Base-by-base conservation (phyloP, 2,113 vertebrate species). In the Echinops telfairi region DNA sequence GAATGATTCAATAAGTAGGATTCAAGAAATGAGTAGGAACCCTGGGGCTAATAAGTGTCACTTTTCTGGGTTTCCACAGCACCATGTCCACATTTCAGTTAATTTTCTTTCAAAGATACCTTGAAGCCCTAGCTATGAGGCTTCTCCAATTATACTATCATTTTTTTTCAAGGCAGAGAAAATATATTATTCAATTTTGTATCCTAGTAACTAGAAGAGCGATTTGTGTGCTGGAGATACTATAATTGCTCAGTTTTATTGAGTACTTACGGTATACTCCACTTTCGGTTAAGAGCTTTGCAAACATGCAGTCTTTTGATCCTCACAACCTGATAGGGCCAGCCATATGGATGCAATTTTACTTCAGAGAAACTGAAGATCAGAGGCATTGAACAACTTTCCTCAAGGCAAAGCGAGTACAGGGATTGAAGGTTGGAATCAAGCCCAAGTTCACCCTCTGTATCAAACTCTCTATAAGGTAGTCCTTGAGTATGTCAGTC, bases 321-420 rank as follows among this genome's bases (percentile, higher is more conserved):
- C 3, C 25, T 71, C 58, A 79, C 36, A 81, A 33, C 4, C 10
- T 29, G 36, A 5, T 17, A 3, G 92, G 73, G 15, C 57, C 87
- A 47, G 9, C 36, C 31, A 27, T 38, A 29, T n/a, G 19, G 0
- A 71, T 88, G 1, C 66, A 71, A 27, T 83, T 91, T 83, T 78
- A 83, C 60, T 84, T 89, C 47, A 68, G 19, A 94, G 33, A 80
- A 88, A 68, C 57, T n/a, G 4, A 64, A 92, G 75, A 90, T 93
- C 83, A 96, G 75, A 94, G 77, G 93, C 43, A 58, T 71, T 85
- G 31, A 88, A 76, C 25, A 66, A 82, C 31, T 68, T 89, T 95
- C 36, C 83, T 93, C 16, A 40, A 86, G 85, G 70, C 76, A 90
- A 83, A 88, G 71, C 81, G n/a, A 92, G 94, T 85, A 83, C 2